phyloP scores from a whole-genome alignment of 2,888 invertebrate species.

The Drosophila mercatorum region DNA sequence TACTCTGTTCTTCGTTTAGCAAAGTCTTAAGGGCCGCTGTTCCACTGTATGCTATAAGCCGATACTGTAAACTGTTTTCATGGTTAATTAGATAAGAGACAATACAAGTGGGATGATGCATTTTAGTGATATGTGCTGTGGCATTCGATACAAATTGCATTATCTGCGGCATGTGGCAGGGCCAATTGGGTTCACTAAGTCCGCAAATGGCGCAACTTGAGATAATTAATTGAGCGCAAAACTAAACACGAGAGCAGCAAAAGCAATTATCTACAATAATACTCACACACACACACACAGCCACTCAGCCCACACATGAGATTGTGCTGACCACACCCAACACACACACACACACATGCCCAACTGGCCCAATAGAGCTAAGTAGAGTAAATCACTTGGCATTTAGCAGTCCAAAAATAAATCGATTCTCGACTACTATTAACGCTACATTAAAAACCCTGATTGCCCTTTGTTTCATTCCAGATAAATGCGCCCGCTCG shows the following conservation, averaged over 20 bases:
- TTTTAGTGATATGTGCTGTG: conserved; percentile 44
- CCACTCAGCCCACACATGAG: conserved; percentile 11
- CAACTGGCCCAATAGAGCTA: conserved; percentile 15
- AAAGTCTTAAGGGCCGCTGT: neutral
- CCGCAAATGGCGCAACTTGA: conserved; percentile 73
- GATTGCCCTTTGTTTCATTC: conserved; percentile 71
- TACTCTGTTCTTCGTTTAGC: neutral
- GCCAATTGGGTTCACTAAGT: conserved; percentile 62
- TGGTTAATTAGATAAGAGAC: conserved; percentile 30
- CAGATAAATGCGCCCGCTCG: conserved; percentile 65
- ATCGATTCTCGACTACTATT: conserved; percentile 75
- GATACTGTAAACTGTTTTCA: conserved; percentile 13
- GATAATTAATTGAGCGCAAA: conserved; percentile 79
- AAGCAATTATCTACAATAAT: conserved; percentile 76
- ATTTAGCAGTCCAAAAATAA: conserved; percentile 73
- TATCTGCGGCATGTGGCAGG: conserved; percentile 39
- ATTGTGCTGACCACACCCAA: conserved; percentile 25
- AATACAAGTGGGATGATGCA: conserved; percentile 21
- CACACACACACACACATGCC: conserved; percentile 13
- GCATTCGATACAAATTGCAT: conserved; percentile 68
- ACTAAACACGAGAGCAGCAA: conserved; percentile 71
- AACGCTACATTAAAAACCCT: conserved; percentile 75
- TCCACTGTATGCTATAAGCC: neutral
- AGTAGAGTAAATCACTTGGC: conserved; percentile 68
- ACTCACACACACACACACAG: conserved; percentile 17